Evolutionary conservation across 2,797 vertebrate species (phyloP).

Genomic region (Otolemur crassicaudatus): DNA sequence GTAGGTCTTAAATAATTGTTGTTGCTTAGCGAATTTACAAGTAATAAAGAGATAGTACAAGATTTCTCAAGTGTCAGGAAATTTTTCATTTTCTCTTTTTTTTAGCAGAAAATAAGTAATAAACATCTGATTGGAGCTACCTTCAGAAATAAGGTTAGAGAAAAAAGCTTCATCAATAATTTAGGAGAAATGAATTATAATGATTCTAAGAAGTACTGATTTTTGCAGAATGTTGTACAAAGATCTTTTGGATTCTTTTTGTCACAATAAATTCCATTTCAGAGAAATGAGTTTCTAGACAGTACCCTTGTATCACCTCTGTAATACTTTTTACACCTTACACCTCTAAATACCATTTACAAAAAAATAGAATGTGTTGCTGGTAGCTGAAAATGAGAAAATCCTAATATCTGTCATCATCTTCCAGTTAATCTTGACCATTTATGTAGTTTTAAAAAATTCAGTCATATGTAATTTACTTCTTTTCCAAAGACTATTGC

Average conservation of each 20-base stretch:
- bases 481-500: slow-evolving; percentile 78
- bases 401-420: slow-evolving; percentile 43
- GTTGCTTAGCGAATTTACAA: slow-evolving; percentile 36
- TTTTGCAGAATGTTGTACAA: slow-evolving; percentile 44
- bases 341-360: slow-evolving; percentile 59
- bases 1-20: slow-evolving; percentile 11
- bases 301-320: background rate
- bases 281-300: slow-evolving; percentile 34
- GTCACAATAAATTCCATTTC: slow-evolving; percentile 10
- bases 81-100: slow-evolving; percentile 24
- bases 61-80: slow-evolving; percentile 31
- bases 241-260: slow-evolving; percentile 33
- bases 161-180: slow-evolving; percentile 3
- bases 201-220: slow-evolving; percentile 8
- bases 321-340: slow-evolving; percentile 34
- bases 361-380: slow-evolving; percentile 62
- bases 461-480: slow-evolving; percentile 72
- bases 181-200: slow-evolving; percentile 61
- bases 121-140: slow-evolving; percentile 43
- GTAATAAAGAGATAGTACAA: slow-evolving; percentile 43
- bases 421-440: slow-evolving; percentile 66
- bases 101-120: slow-evolving; percentile 41
- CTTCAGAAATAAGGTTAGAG: slow-evolving; percentile 51
- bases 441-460: slow-evolving; percentile 65
- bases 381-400: slow-evolving; percentile 42